phyloP scores from a whole-genome alignment of 2,113 vertebrate genomes.

The Nanorana parkeri region DNA sequence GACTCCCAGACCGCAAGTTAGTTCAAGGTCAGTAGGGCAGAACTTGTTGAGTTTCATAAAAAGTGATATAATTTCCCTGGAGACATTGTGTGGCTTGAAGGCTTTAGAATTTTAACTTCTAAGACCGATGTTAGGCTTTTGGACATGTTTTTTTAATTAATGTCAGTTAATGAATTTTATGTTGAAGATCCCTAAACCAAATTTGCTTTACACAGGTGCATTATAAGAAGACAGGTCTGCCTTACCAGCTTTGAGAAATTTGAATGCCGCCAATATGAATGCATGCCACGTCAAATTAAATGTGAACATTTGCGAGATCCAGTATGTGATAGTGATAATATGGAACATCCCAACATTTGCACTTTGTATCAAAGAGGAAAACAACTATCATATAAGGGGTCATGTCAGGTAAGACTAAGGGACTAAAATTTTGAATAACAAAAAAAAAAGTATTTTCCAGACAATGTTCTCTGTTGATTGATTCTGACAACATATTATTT shows the following conservation, averaged over 20 bases:
- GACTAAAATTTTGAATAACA: background rate
- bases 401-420: constrained; percentile 85
- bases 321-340: constrained; percentile 88
- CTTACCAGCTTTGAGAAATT: constrained; percentile 85
- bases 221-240: constrained; percentile 88
- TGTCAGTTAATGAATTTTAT: background rate
- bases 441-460: background rate
- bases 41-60: too few relatives aligned
- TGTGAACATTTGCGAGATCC: constrained; percentile 88
- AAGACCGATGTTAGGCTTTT: background rate
- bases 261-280: constrained; percentile 86
- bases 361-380: constrained; percentile 89
- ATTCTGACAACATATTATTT: constrained; percentile 29
- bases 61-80: too few relatives aligned
- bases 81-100: background rate
- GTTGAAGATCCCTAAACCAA: background rate
- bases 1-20: too few relatives aligned
- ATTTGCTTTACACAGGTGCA: constrained; percentile 75
- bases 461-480: background rate
- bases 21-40: too few relatives aligned
- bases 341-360: constrained; percentile 84
- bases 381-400: constrained; percentile 87
- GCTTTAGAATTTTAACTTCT: too few relatives aligned
- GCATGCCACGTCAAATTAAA: constrained; percentile 77
- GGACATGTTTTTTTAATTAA: background rate